Base-by-base conservation (phyloP, 2,797 vertebrate species). In the Morus bassanus region DNA sequence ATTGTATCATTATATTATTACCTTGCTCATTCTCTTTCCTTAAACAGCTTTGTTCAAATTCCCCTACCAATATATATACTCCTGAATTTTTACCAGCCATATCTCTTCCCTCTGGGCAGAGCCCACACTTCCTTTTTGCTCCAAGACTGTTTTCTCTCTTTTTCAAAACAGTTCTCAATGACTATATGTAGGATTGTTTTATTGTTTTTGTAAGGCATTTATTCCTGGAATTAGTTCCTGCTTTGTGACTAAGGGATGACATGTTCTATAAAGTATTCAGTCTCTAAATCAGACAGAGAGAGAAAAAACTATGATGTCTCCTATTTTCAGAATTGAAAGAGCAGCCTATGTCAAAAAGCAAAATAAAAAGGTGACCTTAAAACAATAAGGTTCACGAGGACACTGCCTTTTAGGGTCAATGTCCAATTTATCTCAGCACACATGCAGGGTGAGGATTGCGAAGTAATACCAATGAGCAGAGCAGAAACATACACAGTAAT, bases 401-500 rank as follows among this genome's bases (percentile, higher is more conserved):
- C 45, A n/a, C 23, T 84, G 78, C 21, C n/a, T 81, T 81, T 92
- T 80, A 82, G 83, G 69, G 72, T 94, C 90, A 67, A 45, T 48
- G 64, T 89, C 69, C 75, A 92, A 84, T 91, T 93, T 83, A 87
- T 94, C 74, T 95, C 80, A 70, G 51, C 45, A 31, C 59, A 84
- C 28, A n/a, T 24, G 35, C 39, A 77, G 84, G 59, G 31, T 86
- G 59, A 83, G 76, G 69, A 89, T 56, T 81, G 31, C n/a, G 74
- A 89, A 94, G 43, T 28, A 84, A 90, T 45, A 96, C 90, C 96
- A 97, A 97, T 85, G 85, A 94, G 57, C 51, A 33, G 67, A 51
- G 75, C 75, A 95, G 75, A 92, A 97, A 91, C 27, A 59, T 39
- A 79, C 8, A 8, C 60, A 94, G 93, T 79, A 95, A 97, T 96